Conservation (phyloP, 2,113 vertebrate genomes). For the Accipiter cooperii region DNA sequence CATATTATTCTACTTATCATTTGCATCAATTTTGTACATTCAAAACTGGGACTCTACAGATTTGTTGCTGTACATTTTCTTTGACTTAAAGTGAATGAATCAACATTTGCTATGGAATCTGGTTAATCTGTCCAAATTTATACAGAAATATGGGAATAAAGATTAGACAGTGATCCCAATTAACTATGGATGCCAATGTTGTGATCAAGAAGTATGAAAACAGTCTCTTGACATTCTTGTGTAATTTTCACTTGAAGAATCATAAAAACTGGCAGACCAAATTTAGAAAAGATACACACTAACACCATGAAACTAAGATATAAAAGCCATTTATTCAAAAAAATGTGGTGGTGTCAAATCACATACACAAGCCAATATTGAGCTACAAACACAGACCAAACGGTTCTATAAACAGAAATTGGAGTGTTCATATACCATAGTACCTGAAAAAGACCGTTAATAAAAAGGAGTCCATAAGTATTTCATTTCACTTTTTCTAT, state of each 20-base stretch:
- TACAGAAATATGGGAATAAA: background rate
- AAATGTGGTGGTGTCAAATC: conserved; percentile 78
- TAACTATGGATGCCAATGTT: background rate
- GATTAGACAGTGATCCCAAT: background rate
- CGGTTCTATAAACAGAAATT: conserved; percentile 71
- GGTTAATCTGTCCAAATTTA: background rate
- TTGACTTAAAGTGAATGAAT: background rate
- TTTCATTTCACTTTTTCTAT: conserved; percentile 48
- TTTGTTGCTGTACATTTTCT: background rate
- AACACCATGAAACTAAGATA: conserved; percentile 62
- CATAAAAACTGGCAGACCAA: background rate
- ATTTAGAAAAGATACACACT: background rate
- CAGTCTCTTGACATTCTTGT: background rate
- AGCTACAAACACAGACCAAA: conserved; percentile 69
- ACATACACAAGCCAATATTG: conserved; percentile 77
- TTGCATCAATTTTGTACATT: background rate
- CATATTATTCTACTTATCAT: background rate
- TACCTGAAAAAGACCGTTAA: conserved; percentile 79
- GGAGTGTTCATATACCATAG: conserved; percentile 69
- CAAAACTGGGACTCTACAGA: background rate
- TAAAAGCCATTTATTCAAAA: conserved; percentile 86
- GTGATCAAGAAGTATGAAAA: background rate
- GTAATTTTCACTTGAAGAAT: background rate
- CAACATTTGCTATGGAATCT: background rate
- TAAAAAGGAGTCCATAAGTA: conserved; percentile 74